Percentiles rank a stretch among this genome's conserved stretches.
Evolutionary conservation across 2,888 invertebrate genomes (phyloP).

Genomic region (Tanytarsus gracilentus): DNA sequence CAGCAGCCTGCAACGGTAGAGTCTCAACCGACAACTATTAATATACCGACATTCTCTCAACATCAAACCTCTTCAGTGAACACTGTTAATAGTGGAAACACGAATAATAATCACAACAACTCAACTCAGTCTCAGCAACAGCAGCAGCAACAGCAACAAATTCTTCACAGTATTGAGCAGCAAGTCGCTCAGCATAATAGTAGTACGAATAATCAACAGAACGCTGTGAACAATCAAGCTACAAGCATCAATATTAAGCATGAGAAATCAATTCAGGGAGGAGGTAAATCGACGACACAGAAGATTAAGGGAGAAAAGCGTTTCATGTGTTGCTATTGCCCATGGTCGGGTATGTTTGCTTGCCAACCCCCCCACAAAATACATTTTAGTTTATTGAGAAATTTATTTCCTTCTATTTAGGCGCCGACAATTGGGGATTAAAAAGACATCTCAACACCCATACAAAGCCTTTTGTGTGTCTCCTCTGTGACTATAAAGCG

Average conservation of each 20-base stretch:
- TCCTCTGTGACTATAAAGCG: conserved; percentile 87
- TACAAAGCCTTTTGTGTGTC: conserved; percentile 83
- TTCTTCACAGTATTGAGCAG: conserved; percentile 19
- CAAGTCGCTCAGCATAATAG: conserved; percentile 23
- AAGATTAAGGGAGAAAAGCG: conserved; percentile 24
- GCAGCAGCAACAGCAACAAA: background rate
- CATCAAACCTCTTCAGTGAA: conserved; percentile 33
- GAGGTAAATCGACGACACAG: too few species aligned
- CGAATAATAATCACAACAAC: too few species aligned
- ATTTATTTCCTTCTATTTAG: too few species aligned
- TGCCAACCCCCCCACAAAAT: background rate
- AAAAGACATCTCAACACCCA: conserved; percentile 89
- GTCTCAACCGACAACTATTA: conserved; percentile 34
- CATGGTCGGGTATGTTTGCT: conserved; percentile 86
- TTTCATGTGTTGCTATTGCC: conserved; percentile 80
- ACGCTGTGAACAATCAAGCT: background rate
- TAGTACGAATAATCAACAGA: background rate
- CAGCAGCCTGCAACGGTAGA: conserved; percentile 41
- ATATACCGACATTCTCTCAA: conserved; percentile 29
- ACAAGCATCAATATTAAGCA: conserved; percentile 6
- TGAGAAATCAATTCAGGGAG: conserved; percentile 14
- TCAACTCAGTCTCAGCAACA: background rate
- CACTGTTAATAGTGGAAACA: too few species aligned
- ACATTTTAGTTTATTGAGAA: background rate
- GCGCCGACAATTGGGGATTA: conserved; percentile 87